Percentiles rank a stretch among this genome's conserved stretches.
These are phyloP conservation scores for Pterostichus madidus DNA, from an alignment of 2,888 invertebrate species.

Conservation along the genomic window DNA sequence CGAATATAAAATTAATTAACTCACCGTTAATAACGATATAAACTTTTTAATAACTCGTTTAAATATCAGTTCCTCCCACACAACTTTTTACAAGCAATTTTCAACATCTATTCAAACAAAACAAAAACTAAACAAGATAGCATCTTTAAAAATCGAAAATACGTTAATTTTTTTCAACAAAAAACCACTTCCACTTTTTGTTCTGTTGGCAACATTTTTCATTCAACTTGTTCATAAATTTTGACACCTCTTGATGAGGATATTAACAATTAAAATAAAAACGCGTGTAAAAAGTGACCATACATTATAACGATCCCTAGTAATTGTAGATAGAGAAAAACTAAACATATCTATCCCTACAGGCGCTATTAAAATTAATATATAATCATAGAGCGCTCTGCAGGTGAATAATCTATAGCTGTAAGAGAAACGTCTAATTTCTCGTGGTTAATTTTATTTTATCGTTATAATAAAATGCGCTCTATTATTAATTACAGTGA, in stretches of 20 bases:
- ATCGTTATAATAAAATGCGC: slow-evolving; percentile 22
- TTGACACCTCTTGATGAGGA: slow-evolving; percentile 50
- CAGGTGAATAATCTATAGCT: slow-evolving; percentile 27
- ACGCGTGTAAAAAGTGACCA: slow-evolving; percentile 2
- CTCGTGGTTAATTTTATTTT: slow-evolving; percentile 21
- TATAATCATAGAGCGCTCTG: slow-evolving; percentile 38
- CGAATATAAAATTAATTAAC: not conserved
- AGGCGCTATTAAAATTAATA: slow-evolving; percentile 44
- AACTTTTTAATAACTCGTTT: slow-evolving; percentile 31
- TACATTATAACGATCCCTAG: slow-evolving; percentile 22
- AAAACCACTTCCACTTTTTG: slow-evolving; percentile 14
- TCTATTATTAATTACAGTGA: slow-evolving; percentile 23
- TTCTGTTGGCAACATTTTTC: slow-evolving; percentile 2
- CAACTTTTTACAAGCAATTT: slow-evolving; percentile 19
- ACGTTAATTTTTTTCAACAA: slow-evolving; percentile 8
- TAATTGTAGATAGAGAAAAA: slow-evolving; percentile 44
- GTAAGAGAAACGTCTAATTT: slow-evolving; percentile 40
- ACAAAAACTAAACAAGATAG: slow-evolving; percentile 8
- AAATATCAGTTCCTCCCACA: slow-evolving; percentile 15
- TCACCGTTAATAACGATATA: not conserved
- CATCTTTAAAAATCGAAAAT: slow-evolving; percentile 33
- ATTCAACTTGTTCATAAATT: slow-evolving; percentile 46
- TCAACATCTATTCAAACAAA: slow-evolving; percentile 2
- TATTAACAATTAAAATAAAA: slow-evolving; percentile 47
- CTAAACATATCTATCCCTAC: slow-evolving; percentile 1